A percentile compares a stretch with the other conserved stretches of the same genome.
phyloP scores from a whole-genome alignment of 64 coral and sea anemone genomes.

The Hydrozoanthus tunicans region DNA sequence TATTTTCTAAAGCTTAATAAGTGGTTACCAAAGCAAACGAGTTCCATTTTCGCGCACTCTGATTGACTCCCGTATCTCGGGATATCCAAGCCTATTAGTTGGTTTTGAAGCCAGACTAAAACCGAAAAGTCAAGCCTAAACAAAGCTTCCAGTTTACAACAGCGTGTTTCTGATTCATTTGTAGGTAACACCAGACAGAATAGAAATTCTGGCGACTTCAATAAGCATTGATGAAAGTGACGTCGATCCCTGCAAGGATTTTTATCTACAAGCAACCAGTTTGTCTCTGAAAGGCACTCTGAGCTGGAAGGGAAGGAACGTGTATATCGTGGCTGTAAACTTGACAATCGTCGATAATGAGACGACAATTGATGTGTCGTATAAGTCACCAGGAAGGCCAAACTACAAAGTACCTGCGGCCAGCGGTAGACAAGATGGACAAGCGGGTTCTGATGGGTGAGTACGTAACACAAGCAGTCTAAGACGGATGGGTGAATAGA shows the following conservation, averaged over 20 bases:
- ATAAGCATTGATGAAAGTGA: constrained; percentile 33
- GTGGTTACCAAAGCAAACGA: no score
- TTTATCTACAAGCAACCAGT: constrained; percentile 42
- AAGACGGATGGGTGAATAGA: no score
- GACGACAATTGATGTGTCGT: constrained; percentile 37
- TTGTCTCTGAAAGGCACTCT: constrained; percentile 29
- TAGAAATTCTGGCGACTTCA: constrained; percentile 23
- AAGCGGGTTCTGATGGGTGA: constrained; percentile 37
- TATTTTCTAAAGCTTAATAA: no score
- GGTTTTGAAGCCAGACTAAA: no score
- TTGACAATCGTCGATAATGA: constrained; percentile 29
- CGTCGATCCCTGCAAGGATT: constrained; percentile 36
- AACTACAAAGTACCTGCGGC: constrained; percentile 1
- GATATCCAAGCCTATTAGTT: no score
- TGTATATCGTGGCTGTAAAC: constrained; percentile 42
- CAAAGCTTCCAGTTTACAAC: no score
- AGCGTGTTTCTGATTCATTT: background rate
- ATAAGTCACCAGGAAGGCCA: background rate
- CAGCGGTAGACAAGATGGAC: constrained; percentile 19
- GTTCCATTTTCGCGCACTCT: no score
- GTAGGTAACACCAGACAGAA: constrained; percentile 47
- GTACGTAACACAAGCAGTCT: background rate
- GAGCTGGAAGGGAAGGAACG: constrained; percentile 34
- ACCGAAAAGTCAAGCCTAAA: no score
- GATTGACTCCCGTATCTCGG: no score